Conservation (phyloP, 2,888 invertebrate species). For the Drosophila tripunctata region DNA sequence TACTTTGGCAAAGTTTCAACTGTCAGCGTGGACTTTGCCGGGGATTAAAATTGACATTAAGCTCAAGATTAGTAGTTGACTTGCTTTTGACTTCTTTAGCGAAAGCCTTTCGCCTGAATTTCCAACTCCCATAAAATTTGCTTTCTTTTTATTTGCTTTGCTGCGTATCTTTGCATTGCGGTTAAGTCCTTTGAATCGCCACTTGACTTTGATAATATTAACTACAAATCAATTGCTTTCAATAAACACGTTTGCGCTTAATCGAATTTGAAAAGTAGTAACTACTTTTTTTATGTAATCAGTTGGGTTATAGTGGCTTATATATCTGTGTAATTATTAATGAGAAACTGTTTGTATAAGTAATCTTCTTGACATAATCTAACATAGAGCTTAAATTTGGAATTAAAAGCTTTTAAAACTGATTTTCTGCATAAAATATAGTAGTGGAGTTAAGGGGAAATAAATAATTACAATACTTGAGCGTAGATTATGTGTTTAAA, state of each 20-base stretch:
- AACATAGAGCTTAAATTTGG: too few relatives aligned
- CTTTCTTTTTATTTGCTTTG: conserved; percentile 1
- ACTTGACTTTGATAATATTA: conserved; percentile 26
- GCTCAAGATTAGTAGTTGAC: conserved; percentile 73
- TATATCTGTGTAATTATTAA: neutral
- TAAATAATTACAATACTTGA: too few relatives aligned
- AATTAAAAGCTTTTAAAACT: too few relatives aligned
- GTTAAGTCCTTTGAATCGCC: conserved; percentile 36
- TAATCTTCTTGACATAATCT: too few relatives aligned
- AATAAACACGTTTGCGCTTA: conserved; percentile 12
- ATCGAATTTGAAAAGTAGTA: conserved; percentile 14
- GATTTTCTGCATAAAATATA: too few relatives aligned
- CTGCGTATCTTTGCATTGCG: conserved; percentile 25
- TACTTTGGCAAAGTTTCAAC: conserved; percentile 61
- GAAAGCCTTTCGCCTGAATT: conserved; percentile 11
- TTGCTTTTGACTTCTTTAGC: conserved; percentile 46
- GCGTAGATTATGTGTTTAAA: too few relatives aligned
- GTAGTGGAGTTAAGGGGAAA: too few relatives aligned
- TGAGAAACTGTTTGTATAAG: too few relatives aligned
- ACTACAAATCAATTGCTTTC: conserved; percentile 34
- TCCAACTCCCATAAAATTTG: neutral
- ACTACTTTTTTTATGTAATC: neutral
- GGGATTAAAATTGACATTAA: conserved; percentile 72
- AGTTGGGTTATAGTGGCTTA: too few relatives aligned
- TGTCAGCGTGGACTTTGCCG: conserved; percentile 63